phyloP scores from a whole-genome alignment of 2,888 invertebrate species.

The Nomada ruficornis region DNA sequence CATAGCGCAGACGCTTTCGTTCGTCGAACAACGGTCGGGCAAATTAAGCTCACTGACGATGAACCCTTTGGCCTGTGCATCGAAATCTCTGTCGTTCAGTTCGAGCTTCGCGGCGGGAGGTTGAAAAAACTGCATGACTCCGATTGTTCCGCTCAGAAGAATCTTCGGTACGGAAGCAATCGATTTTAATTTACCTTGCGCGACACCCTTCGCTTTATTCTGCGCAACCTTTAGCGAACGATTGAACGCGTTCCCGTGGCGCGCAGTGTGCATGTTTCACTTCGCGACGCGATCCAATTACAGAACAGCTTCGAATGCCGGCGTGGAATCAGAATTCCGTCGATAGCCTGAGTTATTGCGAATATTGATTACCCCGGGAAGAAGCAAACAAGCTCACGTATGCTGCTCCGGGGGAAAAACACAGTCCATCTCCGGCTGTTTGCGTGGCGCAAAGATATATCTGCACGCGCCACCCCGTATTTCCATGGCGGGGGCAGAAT shows the following conservation, averaged over 20 bases:
- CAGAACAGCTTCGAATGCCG: constrained; percentile 3
- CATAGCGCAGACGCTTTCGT: neutral
- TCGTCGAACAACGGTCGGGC: neutral
- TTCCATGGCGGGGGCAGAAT: neutral
- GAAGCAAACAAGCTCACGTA: constrained; percentile 32
- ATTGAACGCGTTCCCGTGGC: constrained; percentile 2
- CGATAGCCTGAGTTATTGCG: constrained; percentile 6
- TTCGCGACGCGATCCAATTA: constrained; percentile 15
- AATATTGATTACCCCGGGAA: constrained; percentile 25
- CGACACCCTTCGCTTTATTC: neutral
- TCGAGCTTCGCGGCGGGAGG: no score
- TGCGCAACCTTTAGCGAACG: neutral
- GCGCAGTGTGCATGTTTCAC: constrained; percentile 1
- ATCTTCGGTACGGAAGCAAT: neutral
- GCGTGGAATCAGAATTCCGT: constrained; percentile 8
- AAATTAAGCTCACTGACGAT: neutral
- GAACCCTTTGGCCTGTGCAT: neutral
- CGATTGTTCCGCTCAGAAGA: no score
- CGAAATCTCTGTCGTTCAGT: no score
- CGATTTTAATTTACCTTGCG: neutral
- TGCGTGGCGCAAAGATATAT: neutral
- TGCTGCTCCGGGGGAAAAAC: constrained; percentile 25
- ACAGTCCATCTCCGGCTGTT: constrained; percentile 27
- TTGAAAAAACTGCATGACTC: no score
- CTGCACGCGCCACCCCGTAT: neutral